Percentiles rank a stretch among this genome's conserved stretches.
Conservation (phyloP, 2,888 invertebrate genomes). For the Beris chalybata region DNA sequence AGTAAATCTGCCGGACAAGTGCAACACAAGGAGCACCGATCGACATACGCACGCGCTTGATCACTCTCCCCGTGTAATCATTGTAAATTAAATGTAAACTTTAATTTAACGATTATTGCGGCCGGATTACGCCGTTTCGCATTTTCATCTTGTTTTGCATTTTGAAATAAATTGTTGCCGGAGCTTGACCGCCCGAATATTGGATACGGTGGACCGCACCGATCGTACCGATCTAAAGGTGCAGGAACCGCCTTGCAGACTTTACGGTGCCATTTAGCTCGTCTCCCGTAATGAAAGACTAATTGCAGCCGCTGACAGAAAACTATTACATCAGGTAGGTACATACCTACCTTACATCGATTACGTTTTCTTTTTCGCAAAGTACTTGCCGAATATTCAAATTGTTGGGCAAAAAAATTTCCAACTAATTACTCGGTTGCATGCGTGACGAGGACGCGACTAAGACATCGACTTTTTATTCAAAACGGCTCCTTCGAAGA, state of each 20-base stretch:
- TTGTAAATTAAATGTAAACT: slow-evolving; percentile 33
- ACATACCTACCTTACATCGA: no score
- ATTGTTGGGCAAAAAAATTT: no score
- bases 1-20: slow-evolving; percentile 6
- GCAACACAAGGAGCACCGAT: slow-evolving; percentile 4
- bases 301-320: slow-evolving; percentile 20
- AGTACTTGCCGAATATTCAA: no score
- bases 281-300: slow-evolving; percentile 19
- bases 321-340: neutral
- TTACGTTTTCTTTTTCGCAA: no score
- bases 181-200: neutral
- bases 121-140: slow-evolving; percentile 8
- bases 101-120: slow-evolving; percentile 27
- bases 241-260: neutral
- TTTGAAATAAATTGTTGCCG: slow-evolving; percentile 1
- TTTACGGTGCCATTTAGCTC: slow-evolving; percentile 15
- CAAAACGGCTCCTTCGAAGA: no score
- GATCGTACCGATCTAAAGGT: no score
- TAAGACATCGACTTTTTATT: no score
- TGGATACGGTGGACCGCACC: slow-evolving; percentile 1
- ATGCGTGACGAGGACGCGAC: no score
- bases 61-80: slow-evolving; percentile 25
- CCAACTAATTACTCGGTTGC: no score
- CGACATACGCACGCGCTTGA: slow-evolving; percentile 24
- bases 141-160: neutral